Base-by-base conservation (phyloP, 2,113 vertebrate genomes). In the Urocitellus parryii region DNA sequence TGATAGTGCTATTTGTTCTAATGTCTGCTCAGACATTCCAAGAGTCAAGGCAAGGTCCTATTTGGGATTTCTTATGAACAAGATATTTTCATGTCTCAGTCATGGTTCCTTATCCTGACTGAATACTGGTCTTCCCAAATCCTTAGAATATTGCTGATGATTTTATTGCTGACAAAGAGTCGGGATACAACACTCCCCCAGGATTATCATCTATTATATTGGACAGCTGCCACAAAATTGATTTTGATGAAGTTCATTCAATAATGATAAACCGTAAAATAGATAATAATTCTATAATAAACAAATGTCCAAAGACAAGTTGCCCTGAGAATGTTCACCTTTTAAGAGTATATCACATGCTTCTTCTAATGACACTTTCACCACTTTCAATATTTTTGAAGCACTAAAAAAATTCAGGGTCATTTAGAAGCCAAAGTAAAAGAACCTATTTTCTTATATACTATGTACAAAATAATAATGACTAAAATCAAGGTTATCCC, bases 1-100 rank as follows among this genome's bases (percentile, higher is more conserved):
- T 96, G 88, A 51, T 29, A 86, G 42, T 32, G 5, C 5, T 61
- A 70, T 80, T 76, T 94, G 20, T 81, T 97, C 70, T 89, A 22
- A 91, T 83, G 25, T 77, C 16, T 18, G 77, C 16, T 8, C 0
- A 91, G 22, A 94, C 17, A 86, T 79, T 83, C 14, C 16, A 95
- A 91, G 63, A 89, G 45, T 77, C 20, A 81, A 90, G 13, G 14
- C 53, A 73, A 88, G 14, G 13, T 68, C 45, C 58, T 82, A 16
- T 77, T 39, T 42, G 3, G 34, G 10, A 1, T 16, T 14, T 92
- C 16, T 53, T 73, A 84, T 77, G 79, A 82, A 58, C 0, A 73
- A 94, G 14, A 27, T 32, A 83, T 91, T 88, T n/a, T 89, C 5
- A 20, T 76, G 32, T 34, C 48, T 83, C 24, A 92, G 16, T 16